Percentiles rank a stretch among this genome's conserved stretches.
Evolutionary conservation across 2,797 vertebrate genomes (phyloP).

Genomic region (Dermochelys coriacea): DNA sequence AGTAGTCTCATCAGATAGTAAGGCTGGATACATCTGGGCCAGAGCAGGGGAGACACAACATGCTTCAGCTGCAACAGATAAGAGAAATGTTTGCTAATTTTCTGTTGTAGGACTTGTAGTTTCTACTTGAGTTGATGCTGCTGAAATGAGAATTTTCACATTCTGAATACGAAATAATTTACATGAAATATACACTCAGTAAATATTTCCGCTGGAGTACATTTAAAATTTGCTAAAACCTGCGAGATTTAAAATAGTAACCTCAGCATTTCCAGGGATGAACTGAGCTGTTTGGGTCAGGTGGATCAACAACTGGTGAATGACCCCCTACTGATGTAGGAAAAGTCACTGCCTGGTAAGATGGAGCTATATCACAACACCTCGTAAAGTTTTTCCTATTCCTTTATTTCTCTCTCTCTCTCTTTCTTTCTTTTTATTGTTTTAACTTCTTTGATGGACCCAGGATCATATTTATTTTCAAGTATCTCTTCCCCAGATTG

Average conservation of each 20-base stretch:
- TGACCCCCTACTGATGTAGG: neutral
- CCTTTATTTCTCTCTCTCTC: neutral
- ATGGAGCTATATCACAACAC: neutral
- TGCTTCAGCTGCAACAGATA: slow-evolving; percentile 59
- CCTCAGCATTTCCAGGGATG: slow-evolving; percentile 34
- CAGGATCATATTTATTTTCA: neutral
- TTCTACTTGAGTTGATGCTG: slow-evolving; percentile 76
- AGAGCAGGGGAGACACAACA: neutral
- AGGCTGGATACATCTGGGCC: slow-evolving; percentile 56
- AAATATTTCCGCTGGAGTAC: slow-evolving; percentile 69
- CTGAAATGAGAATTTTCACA: slow-evolving; percentile 75
- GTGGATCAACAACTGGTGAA: neutral
- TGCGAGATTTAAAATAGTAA: slow-evolving; percentile 57
- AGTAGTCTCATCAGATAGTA: slow-evolving; percentile 37
- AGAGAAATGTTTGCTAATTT: slow-evolving; percentile 80
- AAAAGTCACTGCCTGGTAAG: neutral
- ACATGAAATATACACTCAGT: slow-evolving; percentile 59
- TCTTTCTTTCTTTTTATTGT: neutral
- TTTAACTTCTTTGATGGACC: neutral
- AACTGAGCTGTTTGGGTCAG: slow-evolving; percentile 45
- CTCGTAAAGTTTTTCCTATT: neutral
- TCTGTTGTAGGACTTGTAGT: slow-evolving; percentile 76
- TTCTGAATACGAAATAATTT: slow-evolving; percentile 75
- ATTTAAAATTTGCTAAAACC: slow-evolving; percentile 72
- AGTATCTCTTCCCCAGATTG: neutral